Evolutionary conservation across 2,113 vertebrate species (phyloP).

Genomic region (Camelus dromedarius): DNA sequence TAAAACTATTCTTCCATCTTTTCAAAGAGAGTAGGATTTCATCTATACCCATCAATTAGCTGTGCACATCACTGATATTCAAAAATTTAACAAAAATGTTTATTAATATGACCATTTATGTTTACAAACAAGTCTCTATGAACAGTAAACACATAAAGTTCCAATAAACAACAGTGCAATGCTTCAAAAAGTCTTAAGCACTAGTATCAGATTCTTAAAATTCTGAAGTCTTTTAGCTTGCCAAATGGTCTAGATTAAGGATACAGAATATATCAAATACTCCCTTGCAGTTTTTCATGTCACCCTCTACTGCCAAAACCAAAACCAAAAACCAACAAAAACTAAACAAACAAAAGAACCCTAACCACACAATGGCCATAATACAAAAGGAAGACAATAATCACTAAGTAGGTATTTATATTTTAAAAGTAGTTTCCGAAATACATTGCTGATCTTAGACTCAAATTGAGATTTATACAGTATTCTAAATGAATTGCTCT

Average conservation of each 20-base stretch:
- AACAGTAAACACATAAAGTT: constrained; percentile 84
- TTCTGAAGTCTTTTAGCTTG: constrained; percentile 80
- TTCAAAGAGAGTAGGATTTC: constrained; percentile 10
- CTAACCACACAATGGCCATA: constrained; percentile 78
- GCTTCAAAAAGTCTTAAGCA: constrained; percentile 72
- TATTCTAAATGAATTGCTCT: constrained; percentile 54
- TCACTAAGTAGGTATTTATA: neutral
- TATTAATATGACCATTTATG: constrained; percentile 87
- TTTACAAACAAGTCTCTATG: constrained; percentile 86
- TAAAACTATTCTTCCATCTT: constrained; percentile 38
- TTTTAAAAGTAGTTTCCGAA: constrained; percentile 64
- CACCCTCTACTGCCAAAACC: neutral
- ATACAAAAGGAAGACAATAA: constrained; percentile 71
- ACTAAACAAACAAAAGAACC: constrained; percentile 52
- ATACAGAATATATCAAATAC: constrained; percentile 77
- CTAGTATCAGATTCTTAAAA: constrained; percentile 79
- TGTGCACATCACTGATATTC: constrained; percentile 77
- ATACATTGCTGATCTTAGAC: constrained; percentile 64
- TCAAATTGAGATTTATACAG: constrained; percentile 58
- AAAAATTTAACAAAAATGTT: constrained; percentile 86
- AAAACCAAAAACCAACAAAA: neutral
- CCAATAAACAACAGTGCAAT: constrained; percentile 86
- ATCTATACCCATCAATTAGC: constrained; percentile 71
- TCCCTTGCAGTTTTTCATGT: constrained; percentile 53
- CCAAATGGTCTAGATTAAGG: constrained; percentile 78